Evolutionary conservation across 2,113 vertebrate genomes (phyloP), one percentile per base, ranked within the genome.

Genomic region (Dipodomys stephensi): DNA sequence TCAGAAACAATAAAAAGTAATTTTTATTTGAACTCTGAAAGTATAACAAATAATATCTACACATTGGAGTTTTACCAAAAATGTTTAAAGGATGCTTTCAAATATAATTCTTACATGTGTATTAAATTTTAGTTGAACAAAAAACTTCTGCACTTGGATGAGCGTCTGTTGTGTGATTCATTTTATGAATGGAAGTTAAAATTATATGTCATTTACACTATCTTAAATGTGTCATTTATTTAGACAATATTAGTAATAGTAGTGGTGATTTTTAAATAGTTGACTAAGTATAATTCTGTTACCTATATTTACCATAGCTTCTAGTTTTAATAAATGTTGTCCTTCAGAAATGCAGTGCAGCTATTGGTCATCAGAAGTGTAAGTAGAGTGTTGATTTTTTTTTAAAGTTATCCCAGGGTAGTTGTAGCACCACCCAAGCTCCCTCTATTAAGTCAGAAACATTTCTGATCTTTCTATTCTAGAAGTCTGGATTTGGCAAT

Each of bases 1-100:
- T 69, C 44, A 72, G 72, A 69, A 72, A 39, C 30, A 35, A 49
- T 88, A 69, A 60, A 72, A 53, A 39, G 16, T 9, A 35, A 20
- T 49, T 87, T 22, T 87, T 57, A 81, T 81, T 87, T 76, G 9
- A 65, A 91, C 73, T 79, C 69, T 65, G 25, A 84, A 82, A 85
- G 4, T 22, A 35, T 15, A 46, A 6, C 94, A 77, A 39, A 39
- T 39, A 39, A 71, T 60, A 72, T 60, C 44, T 83, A 87, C 35
- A 78, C 74, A 74, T n/a, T 74, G 62, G 9, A 77, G 6, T 77
- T 77, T 92, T 60, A 65, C 11, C 20, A 53, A 3, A 83, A 64
- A 78, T 32, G 16, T 88, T 80, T 27, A 13, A 86, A 60, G 49
- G 5, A 90, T 85, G 23, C 32, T 77, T 18, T 90, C 88, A 30